Conservation (phyloP, 2,113 vertebrate species). For the Vimba vimba region DNA sequence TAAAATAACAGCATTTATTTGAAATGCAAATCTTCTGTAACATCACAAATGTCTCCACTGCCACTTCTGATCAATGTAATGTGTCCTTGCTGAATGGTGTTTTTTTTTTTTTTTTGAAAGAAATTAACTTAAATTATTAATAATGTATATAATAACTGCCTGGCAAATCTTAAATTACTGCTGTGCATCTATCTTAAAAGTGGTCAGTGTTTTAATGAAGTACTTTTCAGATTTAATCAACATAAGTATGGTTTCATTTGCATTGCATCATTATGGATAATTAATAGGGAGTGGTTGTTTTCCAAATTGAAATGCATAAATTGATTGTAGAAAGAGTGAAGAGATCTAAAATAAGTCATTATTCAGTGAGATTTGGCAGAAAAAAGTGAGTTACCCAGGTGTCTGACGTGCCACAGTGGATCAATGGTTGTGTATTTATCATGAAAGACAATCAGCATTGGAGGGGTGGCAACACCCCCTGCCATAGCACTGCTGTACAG, state of each 20-base stretch:
- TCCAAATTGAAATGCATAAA: not conserved
- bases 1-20: not conserved
- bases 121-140: too few species aligned
- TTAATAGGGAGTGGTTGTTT: not conserved
- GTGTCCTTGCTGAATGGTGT: not conserved
- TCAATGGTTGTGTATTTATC: slow-evolving; percentile 85
- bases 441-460: slow-evolving; percentile 95
- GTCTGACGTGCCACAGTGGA: slow-evolving; percentile 91
- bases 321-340: not conserved
- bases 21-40: not conserved
- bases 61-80: not conserved
- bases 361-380: not conserved
- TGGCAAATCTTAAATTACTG: not conserved
- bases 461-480: slow-evolving; percentile 91
- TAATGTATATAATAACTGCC: too few species aligned
- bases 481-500: slow-evolving; percentile 94
- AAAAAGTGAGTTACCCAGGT: slow-evolving; percentile 82
- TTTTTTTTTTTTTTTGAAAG: too few species aligned
- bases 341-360: not conserved
- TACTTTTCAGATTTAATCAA: not conserved
- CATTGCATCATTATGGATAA: not conserved
- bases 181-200: not conserved
- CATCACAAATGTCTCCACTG: not conserved
- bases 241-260: not conserved
- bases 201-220: not conserved